phyloP scores from a whole-genome alignment of 2,797 vertebrate genomes.

The Nyctibius grandis region DNA sequence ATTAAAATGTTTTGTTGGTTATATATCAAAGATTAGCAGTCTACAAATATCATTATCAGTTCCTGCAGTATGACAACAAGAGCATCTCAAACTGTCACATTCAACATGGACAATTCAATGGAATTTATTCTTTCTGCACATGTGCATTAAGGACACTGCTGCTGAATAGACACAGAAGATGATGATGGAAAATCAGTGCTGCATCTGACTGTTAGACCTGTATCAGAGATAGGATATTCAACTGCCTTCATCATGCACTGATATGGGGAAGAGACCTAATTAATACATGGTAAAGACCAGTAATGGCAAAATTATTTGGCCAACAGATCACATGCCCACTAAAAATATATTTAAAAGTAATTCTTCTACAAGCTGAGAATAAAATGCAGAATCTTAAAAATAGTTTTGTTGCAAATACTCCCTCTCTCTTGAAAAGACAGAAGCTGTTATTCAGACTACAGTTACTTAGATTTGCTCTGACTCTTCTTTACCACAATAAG shows the following conservation, averaged over 20 bases:
- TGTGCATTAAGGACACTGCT: neutral
- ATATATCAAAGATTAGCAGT: neutral
- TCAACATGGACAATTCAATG: neutral
- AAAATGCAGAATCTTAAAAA: neutral
- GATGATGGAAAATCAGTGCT: neutral
- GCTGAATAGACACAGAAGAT: neutral
- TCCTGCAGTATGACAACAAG: neutral
- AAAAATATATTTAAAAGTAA: neutral
- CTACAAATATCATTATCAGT: neutral
- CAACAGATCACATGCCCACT: neutral
- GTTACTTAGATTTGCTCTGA: neutral
- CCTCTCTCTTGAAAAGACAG: neutral
- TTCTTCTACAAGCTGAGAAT: neutral
- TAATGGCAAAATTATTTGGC: neutral
- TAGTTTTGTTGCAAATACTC: neutral
- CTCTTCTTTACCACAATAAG: neutral
- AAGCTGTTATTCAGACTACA: neutral
- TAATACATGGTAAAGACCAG: neutral
- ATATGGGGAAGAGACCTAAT: neutral
- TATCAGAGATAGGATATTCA: neutral
- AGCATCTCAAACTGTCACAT: neutral
- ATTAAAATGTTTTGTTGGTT: neutral
- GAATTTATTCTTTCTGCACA: neutral
- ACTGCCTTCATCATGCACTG: neutral
- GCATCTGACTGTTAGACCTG: neutral